Conservation (phyloP, 2,113 vertebrate genomes). For the Macroglossus sobrinus region DNA sequence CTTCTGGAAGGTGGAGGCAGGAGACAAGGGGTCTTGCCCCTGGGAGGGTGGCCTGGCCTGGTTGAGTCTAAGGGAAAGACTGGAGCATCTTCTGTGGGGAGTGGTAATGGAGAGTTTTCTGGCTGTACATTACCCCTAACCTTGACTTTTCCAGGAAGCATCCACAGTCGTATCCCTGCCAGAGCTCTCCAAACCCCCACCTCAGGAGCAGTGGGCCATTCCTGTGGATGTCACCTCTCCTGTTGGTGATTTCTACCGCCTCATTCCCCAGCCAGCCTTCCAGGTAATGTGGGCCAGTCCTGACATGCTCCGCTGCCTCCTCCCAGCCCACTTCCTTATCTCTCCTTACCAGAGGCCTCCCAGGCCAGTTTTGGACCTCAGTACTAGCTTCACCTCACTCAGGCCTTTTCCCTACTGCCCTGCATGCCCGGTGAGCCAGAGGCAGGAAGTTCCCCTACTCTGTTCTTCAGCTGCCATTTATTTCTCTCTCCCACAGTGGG, state of each 20-base stretch:
- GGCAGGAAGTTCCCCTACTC: neutral
- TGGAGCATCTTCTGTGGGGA: neutral
- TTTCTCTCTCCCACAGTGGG: conserved; percentile 83
- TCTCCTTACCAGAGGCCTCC: neutral
- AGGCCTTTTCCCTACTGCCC: neutral
- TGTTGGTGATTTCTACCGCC: conserved; percentile 92
- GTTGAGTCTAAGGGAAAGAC: neutral
- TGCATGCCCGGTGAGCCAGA: neutral
- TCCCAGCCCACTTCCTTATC: neutral
- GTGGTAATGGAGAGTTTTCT: neutral
- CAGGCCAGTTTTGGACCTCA: neutral
- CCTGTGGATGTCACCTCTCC: conserved; percentile 87
- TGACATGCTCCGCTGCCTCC: neutral
- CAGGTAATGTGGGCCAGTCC: conserved; percentile 74
- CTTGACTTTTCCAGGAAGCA: conserved; percentile 48
- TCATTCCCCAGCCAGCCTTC: conserved; percentile 92
- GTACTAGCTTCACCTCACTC: neutral
- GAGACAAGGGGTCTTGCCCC: neutral
- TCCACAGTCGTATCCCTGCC: conserved; percentile 38
- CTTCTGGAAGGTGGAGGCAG: fast-evolving
- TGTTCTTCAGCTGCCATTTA: neutral
- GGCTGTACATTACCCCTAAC: neutral
- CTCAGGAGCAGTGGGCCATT: conserved; percentile 91
- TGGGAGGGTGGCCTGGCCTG: neutral
- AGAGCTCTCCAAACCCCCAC: conserved; percentile 25